Percentiles rank a stretch among this genome's conserved stretches.
These are phyloP conservation scores for Musca vetustissima DNA, from an alignment of 1,140 invertebrate species.

Conservation along the genomic window DNA sequence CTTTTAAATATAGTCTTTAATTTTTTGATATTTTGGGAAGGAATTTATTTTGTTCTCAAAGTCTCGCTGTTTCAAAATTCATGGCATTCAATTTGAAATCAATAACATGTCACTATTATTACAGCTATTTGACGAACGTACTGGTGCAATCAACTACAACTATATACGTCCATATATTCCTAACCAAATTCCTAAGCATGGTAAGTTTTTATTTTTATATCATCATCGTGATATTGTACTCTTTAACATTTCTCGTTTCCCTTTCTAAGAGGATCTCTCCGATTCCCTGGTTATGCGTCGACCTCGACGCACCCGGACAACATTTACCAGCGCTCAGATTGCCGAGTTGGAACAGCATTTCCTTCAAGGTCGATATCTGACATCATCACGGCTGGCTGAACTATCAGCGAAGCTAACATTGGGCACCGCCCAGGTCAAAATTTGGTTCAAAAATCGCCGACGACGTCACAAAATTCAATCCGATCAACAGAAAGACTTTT, in stretches of 20 bases:
- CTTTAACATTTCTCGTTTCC: neutral
- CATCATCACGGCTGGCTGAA: conserved; percentile 76
- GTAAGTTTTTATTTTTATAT: conserved; percentile 28
- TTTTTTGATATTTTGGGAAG: too few relatives aligned
- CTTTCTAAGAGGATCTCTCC: conserved; percentile 39
- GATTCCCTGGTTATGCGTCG: conserved; percentile 48
- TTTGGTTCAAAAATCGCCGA: conserved; percentile 68
- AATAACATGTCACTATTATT: neutral
- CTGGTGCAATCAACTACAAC: conserved; percentile 49
- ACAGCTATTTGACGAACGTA: conserved; percentile 49
- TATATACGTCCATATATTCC: conserved; percentile 50
- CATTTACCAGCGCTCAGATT: conserved; percentile 79
- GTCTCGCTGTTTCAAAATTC: too few relatives aligned
- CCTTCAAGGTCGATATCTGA: conserved; percentile 74
- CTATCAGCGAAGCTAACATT: conserved; percentile 72
- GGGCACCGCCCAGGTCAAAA: conserved; percentile 86
- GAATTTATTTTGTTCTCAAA: too few relatives aligned
- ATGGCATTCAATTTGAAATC: too few relatives aligned
- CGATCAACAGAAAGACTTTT: conserved; percentile 43
- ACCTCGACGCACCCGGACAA: conserved; percentile 64
- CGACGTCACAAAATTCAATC: conserved; percentile 50
- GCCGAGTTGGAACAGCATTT: conserved; percentile 61
- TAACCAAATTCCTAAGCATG: conserved; percentile 46
- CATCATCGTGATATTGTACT: neutral
- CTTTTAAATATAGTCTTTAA: too few relatives aligned